Base-by-base conservation (phyloP, 1,140 invertebrate species). In the Schlechtendalia chinensis region DNA sequence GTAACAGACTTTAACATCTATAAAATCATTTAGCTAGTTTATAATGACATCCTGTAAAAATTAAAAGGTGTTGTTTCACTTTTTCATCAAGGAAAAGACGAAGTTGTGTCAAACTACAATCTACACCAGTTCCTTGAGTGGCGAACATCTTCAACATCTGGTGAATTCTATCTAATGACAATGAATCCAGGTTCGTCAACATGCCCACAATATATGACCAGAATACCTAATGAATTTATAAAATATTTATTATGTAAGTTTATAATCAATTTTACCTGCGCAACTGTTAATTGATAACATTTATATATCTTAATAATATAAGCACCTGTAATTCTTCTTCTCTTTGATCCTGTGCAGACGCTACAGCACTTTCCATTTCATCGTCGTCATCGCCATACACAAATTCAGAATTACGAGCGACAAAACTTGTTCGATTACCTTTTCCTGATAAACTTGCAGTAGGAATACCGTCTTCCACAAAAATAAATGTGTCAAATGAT, bases 71-170 rank as follows among this genome's bases (percentile, higher is more conserved):
- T 84, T 96, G 94, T 81, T 93, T 88, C 0, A 98, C 95, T 91
- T 98, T 98, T 53, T 92, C 90, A 86, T 98, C 96, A 22, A 98
- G 88, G 85, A 98, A 98, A 82, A 92, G 90, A 84, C 93, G 90
- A 4, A 98, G 87, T 86, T 98, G 95, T 69, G 94, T 92, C 71
- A 94, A 86, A 83, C 91, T 94, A 83, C 95, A 97, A 84, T 98
- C 96, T 0, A 93, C 91, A 19, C 90, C 89, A 0, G 93, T 92
- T 85, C 95, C 93, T 82, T 92, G 92, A 56, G 91, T 90, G 5
- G 94, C 94, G 88, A 98, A 98, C 92, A 98, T 96, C 85, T 96
- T 95, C 29, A 98, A 87, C 95, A 98, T 98, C 83, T 96, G 94
- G 86, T 98, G 96, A 84, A 98, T 98, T 74, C 97, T 88, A 83